phyloP scores from a whole-genome alignment of 64 coral and sea anemone species.

The Montipora cactus region DNA sequence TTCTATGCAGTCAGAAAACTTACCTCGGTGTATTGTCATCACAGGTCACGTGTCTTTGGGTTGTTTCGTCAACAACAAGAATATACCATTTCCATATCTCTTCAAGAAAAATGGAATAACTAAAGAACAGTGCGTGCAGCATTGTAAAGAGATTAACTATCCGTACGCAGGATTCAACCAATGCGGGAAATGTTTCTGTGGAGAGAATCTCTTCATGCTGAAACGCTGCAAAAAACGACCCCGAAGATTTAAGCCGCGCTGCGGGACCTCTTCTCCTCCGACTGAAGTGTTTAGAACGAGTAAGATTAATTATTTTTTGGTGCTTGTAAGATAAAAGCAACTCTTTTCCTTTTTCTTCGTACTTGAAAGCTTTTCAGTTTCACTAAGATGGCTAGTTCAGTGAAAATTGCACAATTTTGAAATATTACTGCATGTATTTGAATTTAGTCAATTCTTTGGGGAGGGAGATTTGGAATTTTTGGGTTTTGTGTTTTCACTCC shows the following conservation, averaged over 20 bases:
- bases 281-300: conserved; percentile 66
- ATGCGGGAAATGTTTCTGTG: conserved; percentile 64
- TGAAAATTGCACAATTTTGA: too few relatives aligned
- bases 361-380: too few relatives aligned
- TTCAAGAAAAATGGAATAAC: conserved; percentile 7
- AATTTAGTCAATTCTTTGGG: too few relatives aligned
- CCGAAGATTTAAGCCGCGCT: background rate
- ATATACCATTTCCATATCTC: conserved; percentile 31
- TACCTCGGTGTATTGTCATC: background rate
- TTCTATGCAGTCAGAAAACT: too few relatives aligned
- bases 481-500: too few relatives aligned
- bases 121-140: conserved; percentile 49
- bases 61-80: conserved; percentile 47
- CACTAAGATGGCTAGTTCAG: too few relatives aligned
- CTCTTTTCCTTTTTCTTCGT: background rate
- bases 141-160: conserved; percentile 67
- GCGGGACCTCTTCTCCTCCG: background rate
- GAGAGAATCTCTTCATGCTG: background rate
- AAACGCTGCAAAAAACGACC: background rate
- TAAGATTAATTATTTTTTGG: background rate
- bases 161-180: conserved; percentile 58
- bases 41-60: conserved; percentile 64
- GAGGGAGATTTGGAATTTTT: too few relatives aligned
- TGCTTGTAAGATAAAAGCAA: too few relatives aligned
- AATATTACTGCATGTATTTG: too few relatives aligned